Conservation (phyloP, 2,797 vertebrate species). For the Semaprochilodus insignis region DNA sequence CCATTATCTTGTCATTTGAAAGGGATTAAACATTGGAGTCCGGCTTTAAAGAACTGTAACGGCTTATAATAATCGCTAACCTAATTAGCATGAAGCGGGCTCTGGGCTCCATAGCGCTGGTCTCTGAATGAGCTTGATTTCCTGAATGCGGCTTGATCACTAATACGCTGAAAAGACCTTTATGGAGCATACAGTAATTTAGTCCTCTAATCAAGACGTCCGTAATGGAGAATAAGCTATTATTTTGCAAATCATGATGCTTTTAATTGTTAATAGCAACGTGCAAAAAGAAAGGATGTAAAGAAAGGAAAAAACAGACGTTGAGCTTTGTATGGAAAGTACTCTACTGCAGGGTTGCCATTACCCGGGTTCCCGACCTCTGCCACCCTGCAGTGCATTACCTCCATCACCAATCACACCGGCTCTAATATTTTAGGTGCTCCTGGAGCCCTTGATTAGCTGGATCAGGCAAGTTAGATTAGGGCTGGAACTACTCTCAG, state of each 20-base stretch:
- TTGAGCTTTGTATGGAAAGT: neutral
- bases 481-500: neutral
- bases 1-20: conserved; percentile 84
- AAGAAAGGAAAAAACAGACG: neutral
- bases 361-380: neutral
- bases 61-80: conserved; percentile 82
- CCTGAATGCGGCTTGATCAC: conserved; percentile 74
- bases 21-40: conserved; percentile 79
- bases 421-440: neutral
- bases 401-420: neutral
- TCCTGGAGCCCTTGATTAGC: neutral
- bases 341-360: neutral
- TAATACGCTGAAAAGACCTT: conserved; percentile 44
- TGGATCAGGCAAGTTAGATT: no score
- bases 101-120: conserved; percentile 63
- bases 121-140: conserved; percentile 71
- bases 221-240: neutral
- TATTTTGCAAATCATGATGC: conserved; percentile 5
- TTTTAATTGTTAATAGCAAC: conserved; percentile 10
- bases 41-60: conserved; percentile 81
- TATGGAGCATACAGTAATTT: conserved; percentile 22
- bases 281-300: neutral
- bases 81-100: conserved; percentile 75
- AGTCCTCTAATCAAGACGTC: conserved; percentile 7
- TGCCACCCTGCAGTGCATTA: conserved; percentile 32